Evolutionary conservation across 2,888 invertebrate genomes (phyloP).

Genomic region (Hoplodrina ambigua): DNA sequence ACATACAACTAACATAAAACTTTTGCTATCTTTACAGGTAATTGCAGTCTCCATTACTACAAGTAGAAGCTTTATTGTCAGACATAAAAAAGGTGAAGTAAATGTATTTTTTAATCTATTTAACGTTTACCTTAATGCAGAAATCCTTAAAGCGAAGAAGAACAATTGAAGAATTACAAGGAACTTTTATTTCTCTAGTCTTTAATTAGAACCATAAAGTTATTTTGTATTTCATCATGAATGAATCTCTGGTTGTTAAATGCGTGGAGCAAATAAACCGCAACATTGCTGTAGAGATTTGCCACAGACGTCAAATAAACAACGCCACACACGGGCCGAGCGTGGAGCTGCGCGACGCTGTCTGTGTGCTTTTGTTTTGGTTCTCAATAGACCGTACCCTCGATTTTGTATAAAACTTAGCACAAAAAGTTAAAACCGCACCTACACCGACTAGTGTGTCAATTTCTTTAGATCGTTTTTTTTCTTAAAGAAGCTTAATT

Average conservation of each 20-base stretch:
- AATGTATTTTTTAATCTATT: background rate
- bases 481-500: constrained; percentile 18
- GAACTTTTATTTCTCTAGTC: background rate
- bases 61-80: constrained; percentile 19
- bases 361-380: constrained; percentile 8
- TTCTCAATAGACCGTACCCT: background rate
- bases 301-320: background rate
- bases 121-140: background rate
- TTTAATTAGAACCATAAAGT: background rate
- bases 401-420: constrained; percentile 6
- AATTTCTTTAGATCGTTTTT: background rate
- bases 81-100: constrained; percentile 27
- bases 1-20: constrained; percentile 15
- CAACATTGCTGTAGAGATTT: background rate
- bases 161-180: background rate
- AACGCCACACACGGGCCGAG: background rate
- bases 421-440: background rate
- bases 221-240: background rate
- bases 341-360: background rate
- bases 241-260: background rate
- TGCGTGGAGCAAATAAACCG: background rate
- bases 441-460: background rate
- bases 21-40: constrained; percentile 49
- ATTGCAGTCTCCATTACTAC: constrained; percentile 27
- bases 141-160: background rate